These are phyloP conservation scores for Anseranas semipalmata DNA, from an alignment of 2,113 vertebrate genomes.

Conservation along the genomic window DNA sequence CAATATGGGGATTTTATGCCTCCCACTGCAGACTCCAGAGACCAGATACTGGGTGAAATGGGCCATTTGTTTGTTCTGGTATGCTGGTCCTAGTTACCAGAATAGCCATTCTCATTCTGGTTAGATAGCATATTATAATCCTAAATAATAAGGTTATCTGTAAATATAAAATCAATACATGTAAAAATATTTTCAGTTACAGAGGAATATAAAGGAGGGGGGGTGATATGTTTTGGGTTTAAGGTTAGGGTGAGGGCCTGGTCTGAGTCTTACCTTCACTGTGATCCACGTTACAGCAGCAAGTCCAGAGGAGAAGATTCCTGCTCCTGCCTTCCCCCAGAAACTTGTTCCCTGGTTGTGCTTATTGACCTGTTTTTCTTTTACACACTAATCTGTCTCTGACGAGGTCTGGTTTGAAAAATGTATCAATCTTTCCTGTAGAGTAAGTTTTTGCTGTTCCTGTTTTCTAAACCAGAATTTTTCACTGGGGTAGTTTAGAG, in stretches of 20 bases:
- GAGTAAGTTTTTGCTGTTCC: neutral
- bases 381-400: neutral
- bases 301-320: neutral
- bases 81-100: conserved; percentile 1
- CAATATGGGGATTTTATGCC: conserved; percentile 63
- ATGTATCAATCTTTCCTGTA: neutral
- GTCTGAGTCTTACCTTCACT: neutral
- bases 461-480: neutral
- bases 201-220: neutral
- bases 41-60: neutral
- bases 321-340: neutral
- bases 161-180: neutral
- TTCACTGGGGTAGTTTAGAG: neutral
- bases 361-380: neutral
- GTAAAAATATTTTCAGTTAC: neutral
- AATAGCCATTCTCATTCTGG: neutral
- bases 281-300: neutral
- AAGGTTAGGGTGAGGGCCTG: neutral
- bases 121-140: neutral
- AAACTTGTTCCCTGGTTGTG: neutral
- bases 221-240: neutral
- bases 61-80: conserved; percentile 57
- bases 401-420: neutral
- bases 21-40: conserved; percentile 54
- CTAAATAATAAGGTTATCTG: neutral